Conservation (phyloP, 1,140 invertebrate genomes). For the Manduca sexta region DNA sequence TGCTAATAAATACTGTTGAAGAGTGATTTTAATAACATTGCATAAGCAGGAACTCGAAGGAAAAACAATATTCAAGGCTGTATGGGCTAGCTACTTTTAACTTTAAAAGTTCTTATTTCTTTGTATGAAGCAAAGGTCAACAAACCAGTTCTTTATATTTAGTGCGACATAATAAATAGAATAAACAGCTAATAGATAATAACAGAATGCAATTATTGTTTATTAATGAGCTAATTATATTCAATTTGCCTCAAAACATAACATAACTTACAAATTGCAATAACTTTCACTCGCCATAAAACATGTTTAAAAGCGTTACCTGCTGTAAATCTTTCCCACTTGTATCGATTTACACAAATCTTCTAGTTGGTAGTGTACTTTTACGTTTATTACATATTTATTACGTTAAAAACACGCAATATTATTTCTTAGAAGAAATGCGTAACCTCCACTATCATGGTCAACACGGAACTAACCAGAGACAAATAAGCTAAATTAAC, state of each 20-base stretch:
- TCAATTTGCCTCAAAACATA: constrained; percentile 3
- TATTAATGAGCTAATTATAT: too few relatives aligned
- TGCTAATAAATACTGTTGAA: neutral
- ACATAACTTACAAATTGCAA: constrained; percentile 6
- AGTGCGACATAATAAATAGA: too few relatives aligned
- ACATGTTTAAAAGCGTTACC: constrained; percentile 20
- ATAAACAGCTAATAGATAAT: too few relatives aligned
- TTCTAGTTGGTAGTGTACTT: constrained; percentile 23
- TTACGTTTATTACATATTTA: constrained; percentile 30
- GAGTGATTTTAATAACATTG: neutral
- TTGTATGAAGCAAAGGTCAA: constrained; percentile 2
- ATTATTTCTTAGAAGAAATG: constrained; percentile 21
- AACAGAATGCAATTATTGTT: too few relatives aligned
- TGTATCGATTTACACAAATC: constrained; percentile 28
- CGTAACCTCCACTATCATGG: constrained; percentile 28
- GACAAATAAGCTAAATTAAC: neutral
- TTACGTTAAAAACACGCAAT: constrained; percentile 27
- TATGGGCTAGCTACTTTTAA: neutral
- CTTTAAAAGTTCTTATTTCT: too few relatives aligned
- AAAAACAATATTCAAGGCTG: constrained; percentile 4
- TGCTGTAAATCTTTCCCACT: constrained; percentile 20
- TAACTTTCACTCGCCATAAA: constrained; percentile 33
- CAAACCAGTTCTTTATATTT: constrained; percentile 4
- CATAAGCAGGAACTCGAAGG: neutral
- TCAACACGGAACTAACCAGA: constrained; percentile 28